phyloP scores from a whole-genome alignment of 2,113 vertebrate genomes.

The Oceanodroma tethys region DNA sequence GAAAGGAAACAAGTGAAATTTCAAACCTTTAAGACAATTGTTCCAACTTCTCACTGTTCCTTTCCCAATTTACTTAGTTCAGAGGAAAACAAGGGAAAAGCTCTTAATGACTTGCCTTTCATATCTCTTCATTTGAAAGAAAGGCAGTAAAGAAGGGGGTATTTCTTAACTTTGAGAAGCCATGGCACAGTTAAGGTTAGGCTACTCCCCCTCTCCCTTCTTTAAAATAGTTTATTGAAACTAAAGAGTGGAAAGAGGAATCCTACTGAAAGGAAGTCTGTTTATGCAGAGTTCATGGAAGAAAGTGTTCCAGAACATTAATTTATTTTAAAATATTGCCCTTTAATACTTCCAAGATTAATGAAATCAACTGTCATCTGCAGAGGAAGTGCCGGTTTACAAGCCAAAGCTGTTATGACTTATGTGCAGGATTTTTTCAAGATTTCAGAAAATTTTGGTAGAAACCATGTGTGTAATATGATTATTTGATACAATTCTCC shows the following conservation, averaged over 20 bases:
- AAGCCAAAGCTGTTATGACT: neutral
- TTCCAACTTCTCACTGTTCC: neutral
- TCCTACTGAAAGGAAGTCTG: neutral
- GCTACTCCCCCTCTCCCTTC: neutral
- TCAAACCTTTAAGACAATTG: neutral
- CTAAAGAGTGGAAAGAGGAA: neutral
- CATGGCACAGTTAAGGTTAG: neutral
- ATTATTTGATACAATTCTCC: neutral
- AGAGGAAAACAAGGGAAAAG: neutral
- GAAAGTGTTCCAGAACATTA: constrained; percentile 24
- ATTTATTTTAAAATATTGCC: constrained; percentile 13
- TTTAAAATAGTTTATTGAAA: neutral
- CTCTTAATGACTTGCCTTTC: neutral
- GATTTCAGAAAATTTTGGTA: neutral
- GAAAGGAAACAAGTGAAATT: neutral
- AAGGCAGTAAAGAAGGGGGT: neutral
- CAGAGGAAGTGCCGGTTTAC: neutral
- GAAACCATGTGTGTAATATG: neutral
- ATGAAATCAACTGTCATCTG: neutral
- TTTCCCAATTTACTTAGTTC: neutral
- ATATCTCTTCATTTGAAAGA: neutral
- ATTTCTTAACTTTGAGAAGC: neutral
- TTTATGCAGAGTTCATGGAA: neutral
- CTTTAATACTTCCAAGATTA: constrained; percentile 25
- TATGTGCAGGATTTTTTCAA: neutral